Evolutionary conservation across 2,113 vertebrate species (phyloP).

Genomic region (Micronisus gabar): DNA sequence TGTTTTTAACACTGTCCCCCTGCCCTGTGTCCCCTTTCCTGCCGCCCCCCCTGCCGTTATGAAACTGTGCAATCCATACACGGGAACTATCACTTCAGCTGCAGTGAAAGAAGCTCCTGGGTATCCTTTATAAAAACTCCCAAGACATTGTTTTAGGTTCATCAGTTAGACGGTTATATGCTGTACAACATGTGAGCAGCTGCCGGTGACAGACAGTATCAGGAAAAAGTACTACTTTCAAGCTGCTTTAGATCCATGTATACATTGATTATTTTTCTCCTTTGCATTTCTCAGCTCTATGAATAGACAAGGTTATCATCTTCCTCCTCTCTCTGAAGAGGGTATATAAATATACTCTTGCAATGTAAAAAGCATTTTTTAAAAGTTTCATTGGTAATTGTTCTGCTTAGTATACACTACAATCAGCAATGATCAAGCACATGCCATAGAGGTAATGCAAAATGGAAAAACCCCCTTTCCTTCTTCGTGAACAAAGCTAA

Average conservation of each 20-base stretch:
- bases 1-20: neutral
- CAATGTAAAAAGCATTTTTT: neutral
- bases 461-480: accelerated
- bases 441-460: neutral
- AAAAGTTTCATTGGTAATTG: neutral
- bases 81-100: neutral
- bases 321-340: neutral
- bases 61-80: neutral
- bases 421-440: neutral
- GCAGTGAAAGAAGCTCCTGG: neutral
- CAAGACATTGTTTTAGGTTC: neutral
- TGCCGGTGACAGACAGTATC: too few relatives aligned
- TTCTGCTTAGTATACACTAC: neutral
- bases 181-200: neutral
- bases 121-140: neutral
- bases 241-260: neutral
- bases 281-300: neutral
- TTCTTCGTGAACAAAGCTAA: neutral
- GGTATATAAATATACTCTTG: neutral
- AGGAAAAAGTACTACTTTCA: neutral
- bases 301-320: neutral
- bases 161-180: neutral
- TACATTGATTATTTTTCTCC: neutral
- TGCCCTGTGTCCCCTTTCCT: too few relatives aligned
- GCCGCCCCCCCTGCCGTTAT: accelerated